These are phyloP conservation scores for Diachasmimorpha longicaudata DNA, from an alignment of 1,140 invertebrate species.

Conservation along the genomic window DNA sequence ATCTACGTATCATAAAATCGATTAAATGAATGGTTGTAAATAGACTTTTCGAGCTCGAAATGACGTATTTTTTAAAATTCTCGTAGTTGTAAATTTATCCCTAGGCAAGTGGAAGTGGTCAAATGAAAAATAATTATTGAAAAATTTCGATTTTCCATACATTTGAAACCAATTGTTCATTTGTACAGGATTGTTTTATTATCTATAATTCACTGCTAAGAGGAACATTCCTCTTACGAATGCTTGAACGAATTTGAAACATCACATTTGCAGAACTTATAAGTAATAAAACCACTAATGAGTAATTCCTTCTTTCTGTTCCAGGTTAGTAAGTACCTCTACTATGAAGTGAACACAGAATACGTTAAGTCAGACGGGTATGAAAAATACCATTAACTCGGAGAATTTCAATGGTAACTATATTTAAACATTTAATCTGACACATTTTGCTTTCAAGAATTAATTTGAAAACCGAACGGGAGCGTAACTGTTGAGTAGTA, in stretches of 20 bases:
- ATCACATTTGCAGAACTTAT: too few species aligned
- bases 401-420: neutral
- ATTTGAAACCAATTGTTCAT: too few species aligned
- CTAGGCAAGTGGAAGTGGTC: too few species aligned
- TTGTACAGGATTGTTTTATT: too few species aligned
- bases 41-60: too few species aligned
- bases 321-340: neutral
- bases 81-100: neutral
- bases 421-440: neutral
- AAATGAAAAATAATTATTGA: too few species aligned
- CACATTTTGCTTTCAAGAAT: neutral
- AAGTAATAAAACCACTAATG: neutral
- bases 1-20: neutral
- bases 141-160: neutral
- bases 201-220: too few species aligned
- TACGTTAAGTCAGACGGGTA: neutral
- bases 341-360: neutral
- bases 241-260: too few species aligned
- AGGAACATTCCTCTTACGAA: too few species aligned
- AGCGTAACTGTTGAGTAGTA: neutral
- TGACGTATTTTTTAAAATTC: neutral
- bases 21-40: too few species aligned
- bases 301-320: neutral
- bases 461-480: conserved; percentile 10
- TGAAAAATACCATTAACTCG: neutral